Conservation (phyloP, 1,140 invertebrate species). For the Drosophila neocordata region DNA sequence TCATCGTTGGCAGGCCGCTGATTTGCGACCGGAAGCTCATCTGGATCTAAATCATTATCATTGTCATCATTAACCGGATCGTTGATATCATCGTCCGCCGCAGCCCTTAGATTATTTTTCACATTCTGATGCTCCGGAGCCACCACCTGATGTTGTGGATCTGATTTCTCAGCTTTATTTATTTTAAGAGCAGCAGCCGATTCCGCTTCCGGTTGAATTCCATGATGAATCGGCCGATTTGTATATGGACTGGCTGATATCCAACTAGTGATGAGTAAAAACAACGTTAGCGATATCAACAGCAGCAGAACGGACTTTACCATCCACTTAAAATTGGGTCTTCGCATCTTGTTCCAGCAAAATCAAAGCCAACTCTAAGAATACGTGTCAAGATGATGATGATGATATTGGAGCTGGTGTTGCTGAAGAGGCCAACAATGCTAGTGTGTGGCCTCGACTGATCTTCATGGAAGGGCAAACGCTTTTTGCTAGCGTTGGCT, state of each 20-base stretch:
- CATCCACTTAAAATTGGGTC: conserved; percentile 79
- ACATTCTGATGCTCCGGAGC: neutral
- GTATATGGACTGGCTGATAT: conserved; percentile 72
- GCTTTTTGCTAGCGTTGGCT: neutral
- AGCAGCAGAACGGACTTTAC: conserved; percentile 62
- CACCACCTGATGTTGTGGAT: neutral
- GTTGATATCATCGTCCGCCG: neutral
- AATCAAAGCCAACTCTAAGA: conserved; percentile 20
- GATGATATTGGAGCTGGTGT: neutral
- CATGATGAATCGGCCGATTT: conserved; percentile 64
- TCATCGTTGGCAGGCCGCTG: neutral
- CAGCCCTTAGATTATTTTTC: neutral
- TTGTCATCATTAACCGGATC: conserved; percentile 21
- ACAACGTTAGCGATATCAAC: conserved; percentile 60
- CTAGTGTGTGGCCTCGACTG: neutral
- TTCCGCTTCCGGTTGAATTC: conserved; percentile 39
- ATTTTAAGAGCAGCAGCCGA: neutral
- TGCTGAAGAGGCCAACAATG: neutral
- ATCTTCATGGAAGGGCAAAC: conserved; percentile 11
- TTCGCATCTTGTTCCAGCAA: conserved; percentile 57
- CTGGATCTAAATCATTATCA: conserved; percentile 12
- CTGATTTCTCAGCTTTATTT: neutral
- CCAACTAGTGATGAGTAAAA: conserved; percentile 73
- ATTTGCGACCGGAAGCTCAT: neutral
- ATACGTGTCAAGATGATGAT: conserved; percentile 54